Percentiles rank a stretch among this genome's conserved stretches.
phyloP scores from a whole-genome alignment of 2,113 vertebrate genomes.

The Eurypyga helias region DNA sequence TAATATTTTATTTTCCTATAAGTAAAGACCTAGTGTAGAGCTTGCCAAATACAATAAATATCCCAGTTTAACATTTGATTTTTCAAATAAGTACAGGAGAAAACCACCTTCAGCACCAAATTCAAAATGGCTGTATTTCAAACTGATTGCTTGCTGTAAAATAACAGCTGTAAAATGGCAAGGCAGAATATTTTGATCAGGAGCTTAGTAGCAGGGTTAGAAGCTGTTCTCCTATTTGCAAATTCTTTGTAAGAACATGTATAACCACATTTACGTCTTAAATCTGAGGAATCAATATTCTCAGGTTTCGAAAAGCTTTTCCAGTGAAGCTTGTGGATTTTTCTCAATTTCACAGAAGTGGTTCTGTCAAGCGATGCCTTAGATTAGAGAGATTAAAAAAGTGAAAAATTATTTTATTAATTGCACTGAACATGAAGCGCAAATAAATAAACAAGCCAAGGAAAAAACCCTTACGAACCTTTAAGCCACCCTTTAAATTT shows the following conservation, averaged over 20 bases:
- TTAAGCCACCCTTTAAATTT: neutral
- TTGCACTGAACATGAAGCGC: neutral
- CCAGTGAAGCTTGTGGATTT: neutral
- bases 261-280: neutral
- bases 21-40: neutral
- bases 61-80: neutral
- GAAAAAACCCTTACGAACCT: neutral
- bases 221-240: neutral
- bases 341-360: neutral
- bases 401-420: neutral
- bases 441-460: neutral
- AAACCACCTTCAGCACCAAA: neutral
- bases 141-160: neutral
- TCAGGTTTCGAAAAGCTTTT: neutral
- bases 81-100: neutral
- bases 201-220: neutral
- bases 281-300: neutral
- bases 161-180: neutral
- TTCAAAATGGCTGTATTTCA: constrained; percentile 25
- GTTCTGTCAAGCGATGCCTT: neutral
- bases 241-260: neutral
- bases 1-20: neutral
- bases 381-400: neutral
- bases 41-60: neutral
- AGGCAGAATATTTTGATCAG: neutral